Percentiles rank a stretch among this genome's conserved stretches.
Evolutionary conservation across 2,113 vertebrate species (phyloP).

Genomic region (Chrysemys picta): DNA sequence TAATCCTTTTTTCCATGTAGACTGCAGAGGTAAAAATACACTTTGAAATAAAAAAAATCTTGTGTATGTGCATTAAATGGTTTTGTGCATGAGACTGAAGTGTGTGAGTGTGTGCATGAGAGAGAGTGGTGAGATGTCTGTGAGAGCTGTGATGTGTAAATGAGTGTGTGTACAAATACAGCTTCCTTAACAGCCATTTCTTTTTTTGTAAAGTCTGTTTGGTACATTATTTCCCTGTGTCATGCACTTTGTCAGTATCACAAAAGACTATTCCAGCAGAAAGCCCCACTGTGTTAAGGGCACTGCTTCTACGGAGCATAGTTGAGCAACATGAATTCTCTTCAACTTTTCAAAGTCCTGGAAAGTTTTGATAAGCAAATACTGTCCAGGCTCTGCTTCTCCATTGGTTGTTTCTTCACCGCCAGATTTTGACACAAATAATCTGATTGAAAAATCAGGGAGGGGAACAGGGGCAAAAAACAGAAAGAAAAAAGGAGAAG

Average conservation of each 20-base stretch:
- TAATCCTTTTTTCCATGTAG: slow-evolving; percentile 36
- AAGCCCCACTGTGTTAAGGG: slow-evolving; percentile 34
- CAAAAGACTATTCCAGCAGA: slow-evolving; percentile 38
- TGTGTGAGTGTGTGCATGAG: slow-evolving; percentile 51
- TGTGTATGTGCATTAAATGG: slow-evolving; percentile 50
- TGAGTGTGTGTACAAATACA: slow-evolving; percentile 63
- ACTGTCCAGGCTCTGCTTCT: slow-evolving; percentile 46
- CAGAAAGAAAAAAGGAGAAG: slow-evolving; percentile 82
- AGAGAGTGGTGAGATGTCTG: slow-evolving; percentile 66
- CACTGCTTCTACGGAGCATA: slow-evolving; percentile 36
- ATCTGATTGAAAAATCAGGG: slow-evolving; percentile 89
- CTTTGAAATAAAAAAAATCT: slow-evolving; percentile 63
- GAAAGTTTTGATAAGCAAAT: slow-evolving; percentile 86
- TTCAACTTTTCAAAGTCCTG: slow-evolving; percentile 73
- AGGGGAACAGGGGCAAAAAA: slow-evolving; percentile 74
- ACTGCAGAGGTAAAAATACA: slow-evolving; percentile 57
- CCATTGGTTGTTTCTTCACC: slow-evolving; percentile 79
- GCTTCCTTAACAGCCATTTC: slow-evolving; percentile 35
- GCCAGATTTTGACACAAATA: slow-evolving; percentile 89
- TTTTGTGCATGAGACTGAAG: slow-evolving; percentile 64
- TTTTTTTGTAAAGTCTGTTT: neutral
- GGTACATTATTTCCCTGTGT: slow-evolving; percentile 12
- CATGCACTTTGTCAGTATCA: slow-evolving; percentile 19
- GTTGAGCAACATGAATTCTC: slow-evolving; percentile 48
- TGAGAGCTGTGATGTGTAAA: slow-evolving; percentile 46